These are phyloP conservation scores for Uloborus diversus DNA, from an alignment of 1,140 invertebrate genomes.

Conservation along the genomic window DNA sequence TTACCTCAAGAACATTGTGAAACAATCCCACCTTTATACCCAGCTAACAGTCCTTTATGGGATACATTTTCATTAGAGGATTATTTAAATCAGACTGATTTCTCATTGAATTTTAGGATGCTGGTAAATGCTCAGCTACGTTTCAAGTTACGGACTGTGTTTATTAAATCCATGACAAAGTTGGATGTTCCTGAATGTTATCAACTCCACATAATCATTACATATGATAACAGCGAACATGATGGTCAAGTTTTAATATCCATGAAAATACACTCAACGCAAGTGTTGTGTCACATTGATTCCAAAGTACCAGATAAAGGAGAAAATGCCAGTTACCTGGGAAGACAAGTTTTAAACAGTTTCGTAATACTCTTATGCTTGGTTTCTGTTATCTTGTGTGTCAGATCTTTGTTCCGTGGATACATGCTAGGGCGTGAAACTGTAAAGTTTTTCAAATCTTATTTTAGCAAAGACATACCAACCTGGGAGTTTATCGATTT, in stretches of 20 bases:
- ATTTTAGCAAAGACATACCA: conserved; percentile 77
- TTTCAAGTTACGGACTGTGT: conserved; percentile 87
- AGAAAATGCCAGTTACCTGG: conserved; percentile 8
- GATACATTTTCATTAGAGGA: conserved; percentile 70
- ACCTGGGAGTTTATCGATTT: conserved; percentile 87
- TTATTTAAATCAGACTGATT: conserved; percentile 71
- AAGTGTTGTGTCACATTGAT: conserved; percentile 23
- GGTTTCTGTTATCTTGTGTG: conserved; percentile 85
- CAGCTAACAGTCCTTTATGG: conserved; percentile 51
- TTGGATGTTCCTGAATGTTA: conserved; percentile 89
- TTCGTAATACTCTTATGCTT: conserved; percentile 87
- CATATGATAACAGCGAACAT: conserved; percentile 60
- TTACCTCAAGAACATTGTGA: conserved; percentile 71
- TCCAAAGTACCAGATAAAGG: not conserved
- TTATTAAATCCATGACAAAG: conserved; percentile 84
- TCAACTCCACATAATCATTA: conserved; percentile 77
- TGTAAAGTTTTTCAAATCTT: conserved; percentile 77
- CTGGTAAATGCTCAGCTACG: conserved; percentile 74
- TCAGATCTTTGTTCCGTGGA: conserved; percentile 86
- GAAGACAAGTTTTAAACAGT: conserved; percentile 76
- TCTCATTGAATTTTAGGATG: conserved; percentile 79
- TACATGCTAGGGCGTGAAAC: conserved; percentile 83
- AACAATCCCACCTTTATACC: conserved; percentile 45
- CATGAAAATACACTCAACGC: conserved; percentile 71
- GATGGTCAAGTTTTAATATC: conserved; percentile 81